These are phyloP conservation scores for Yponomeuta sedellus DNA, from an alignment of 2,888 invertebrate species.

Conservation along the genomic window DNA sequence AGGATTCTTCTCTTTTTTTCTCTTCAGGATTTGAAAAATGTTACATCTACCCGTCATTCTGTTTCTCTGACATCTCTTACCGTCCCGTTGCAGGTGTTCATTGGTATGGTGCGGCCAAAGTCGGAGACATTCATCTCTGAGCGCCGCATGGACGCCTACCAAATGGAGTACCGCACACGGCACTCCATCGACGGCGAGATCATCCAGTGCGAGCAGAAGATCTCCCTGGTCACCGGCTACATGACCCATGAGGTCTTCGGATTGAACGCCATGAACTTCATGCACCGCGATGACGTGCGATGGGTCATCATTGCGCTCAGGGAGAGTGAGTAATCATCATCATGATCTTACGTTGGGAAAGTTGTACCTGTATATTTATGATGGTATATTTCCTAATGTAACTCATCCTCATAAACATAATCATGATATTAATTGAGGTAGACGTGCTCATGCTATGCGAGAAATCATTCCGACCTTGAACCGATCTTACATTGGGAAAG, in stretches of 20 bases:
- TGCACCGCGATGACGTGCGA: constrained; percentile 90
- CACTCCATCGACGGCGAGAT: constrained; percentile 92
- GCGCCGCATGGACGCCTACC: constrained; percentile 49
- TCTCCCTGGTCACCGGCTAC: constrained; percentile 92
- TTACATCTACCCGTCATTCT: no score
- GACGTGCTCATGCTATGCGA: no score
- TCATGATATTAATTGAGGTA: no score
- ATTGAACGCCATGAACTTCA: constrained; percentile 89
- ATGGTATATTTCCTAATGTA: no score
- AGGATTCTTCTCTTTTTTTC: no score
- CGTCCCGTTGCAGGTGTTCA: constrained; percentile 62
- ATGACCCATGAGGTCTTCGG: constrained; percentile 92
- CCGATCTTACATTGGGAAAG: no score
- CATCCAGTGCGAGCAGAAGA: constrained; percentile 91
- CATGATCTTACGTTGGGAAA: no score
- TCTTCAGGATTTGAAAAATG: no score
- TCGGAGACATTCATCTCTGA: constrained; percentile 74
- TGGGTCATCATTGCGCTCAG: constrained; percentile 91
- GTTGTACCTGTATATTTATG: no score
- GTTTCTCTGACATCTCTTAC: neutral
- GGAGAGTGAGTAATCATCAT: constrained; percentile 72
- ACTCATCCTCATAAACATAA: no score
- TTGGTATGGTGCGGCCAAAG: constrained; percentile 83
- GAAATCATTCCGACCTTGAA: no score
- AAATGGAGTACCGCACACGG: constrained; percentile 91